These are phyloP conservation scores for Hypotaenidia okinawae DNA, from an alignment of 2,797 vertebrate species.

Conservation along the genomic window DNA sequence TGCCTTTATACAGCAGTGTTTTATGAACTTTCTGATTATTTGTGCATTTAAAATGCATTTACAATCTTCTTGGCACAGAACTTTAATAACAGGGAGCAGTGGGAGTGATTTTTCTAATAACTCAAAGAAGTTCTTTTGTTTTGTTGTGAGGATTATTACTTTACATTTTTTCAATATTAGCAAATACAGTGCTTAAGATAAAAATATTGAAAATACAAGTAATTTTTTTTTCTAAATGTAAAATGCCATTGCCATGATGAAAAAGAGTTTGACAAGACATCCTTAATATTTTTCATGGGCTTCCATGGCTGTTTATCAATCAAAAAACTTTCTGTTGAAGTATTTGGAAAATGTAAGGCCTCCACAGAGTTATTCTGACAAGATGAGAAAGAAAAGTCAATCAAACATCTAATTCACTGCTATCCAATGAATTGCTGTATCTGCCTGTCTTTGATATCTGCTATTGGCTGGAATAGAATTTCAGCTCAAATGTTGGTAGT, in stretches of 20 bases:
- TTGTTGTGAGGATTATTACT: not conserved
- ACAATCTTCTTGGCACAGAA: not conserved
- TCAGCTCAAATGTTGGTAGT: not conserved
- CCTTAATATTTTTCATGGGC: not conserved
- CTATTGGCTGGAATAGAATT: not conserved
- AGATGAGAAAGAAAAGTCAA: not conserved
- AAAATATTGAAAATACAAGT: not conserved
- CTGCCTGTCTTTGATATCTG: not conserved
- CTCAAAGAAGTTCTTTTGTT: not conserved
- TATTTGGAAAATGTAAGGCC: constrained; percentile 23
- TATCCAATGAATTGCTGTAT: not conserved
- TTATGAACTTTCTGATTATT: not conserved
- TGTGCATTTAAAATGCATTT: not conserved
- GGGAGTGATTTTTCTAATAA: not conserved
- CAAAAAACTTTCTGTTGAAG: constrained; percentile 20
- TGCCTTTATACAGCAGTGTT: not conserved
- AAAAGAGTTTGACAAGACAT: not conserved
- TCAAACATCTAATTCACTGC: not conserved
- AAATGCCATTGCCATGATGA: not conserved
- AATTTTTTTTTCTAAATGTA: not conserved
- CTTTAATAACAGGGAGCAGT: not conserved
- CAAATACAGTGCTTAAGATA: not conserved
- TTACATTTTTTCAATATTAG: not conserved
- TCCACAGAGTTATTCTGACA: constrained; percentile 12
- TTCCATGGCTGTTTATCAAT: not conserved